Evolutionary conservation across 2,113 vertebrate genomes (phyloP).

Genomic region (Bujurquina vittata): DNA sequence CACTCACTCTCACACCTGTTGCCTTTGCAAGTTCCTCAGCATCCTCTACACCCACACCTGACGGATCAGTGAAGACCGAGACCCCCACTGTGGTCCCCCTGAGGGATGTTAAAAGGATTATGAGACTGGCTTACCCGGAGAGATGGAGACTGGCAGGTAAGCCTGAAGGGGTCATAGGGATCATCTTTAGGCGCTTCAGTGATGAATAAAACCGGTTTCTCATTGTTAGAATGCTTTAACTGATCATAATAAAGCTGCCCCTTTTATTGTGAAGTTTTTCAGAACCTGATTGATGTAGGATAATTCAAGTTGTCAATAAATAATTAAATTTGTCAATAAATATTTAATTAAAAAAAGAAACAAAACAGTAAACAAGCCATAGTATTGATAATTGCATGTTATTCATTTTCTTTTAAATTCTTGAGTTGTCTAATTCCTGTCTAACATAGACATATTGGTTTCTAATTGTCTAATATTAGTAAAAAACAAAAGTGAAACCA

Average conservation of each 20-base stretch:
- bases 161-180: not conserved
- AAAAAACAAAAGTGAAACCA: not conserved
- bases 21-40: conserved; percentile 71
- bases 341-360: not conserved
- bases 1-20: conserved; percentile 44
- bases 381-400: too few relatives aligned
- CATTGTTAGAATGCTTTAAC: not conserved
- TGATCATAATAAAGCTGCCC: not conserved
- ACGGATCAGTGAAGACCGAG: conserved; percentile 30
- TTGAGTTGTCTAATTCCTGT: too few relatives aligned
- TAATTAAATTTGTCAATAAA: not conserved
- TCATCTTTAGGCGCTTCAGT: not conserved
- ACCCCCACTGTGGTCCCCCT: conserved; percentile 48
- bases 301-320: too few relatives aligned
- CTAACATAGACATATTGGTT: too few relatives aligned
- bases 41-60: conserved; percentile 43
- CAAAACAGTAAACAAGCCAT: not conserved
- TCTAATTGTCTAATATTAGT: too few relatives aligned
- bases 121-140: conserved; percentile 84
- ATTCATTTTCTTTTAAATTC: too few relatives aligned
- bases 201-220: not conserved
- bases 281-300: not conserved
- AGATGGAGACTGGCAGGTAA: conserved; percentile 88
- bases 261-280: not conserved
- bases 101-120: conserved; percentile 80